Base-by-base conservation (phyloP, 1,140 invertebrate genomes). In the Bombus picipes region DNA sequence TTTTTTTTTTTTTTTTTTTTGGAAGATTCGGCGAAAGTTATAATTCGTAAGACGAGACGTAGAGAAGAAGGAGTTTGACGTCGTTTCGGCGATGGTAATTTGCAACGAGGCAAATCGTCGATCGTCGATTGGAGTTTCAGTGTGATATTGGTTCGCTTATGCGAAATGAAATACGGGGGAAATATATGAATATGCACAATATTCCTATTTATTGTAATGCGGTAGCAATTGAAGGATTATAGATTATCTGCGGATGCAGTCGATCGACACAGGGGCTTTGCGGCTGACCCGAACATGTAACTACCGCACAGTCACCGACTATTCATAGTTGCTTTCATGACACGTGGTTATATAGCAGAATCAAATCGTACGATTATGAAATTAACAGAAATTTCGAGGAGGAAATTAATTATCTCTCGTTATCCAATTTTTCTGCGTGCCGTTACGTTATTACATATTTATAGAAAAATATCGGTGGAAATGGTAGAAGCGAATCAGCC, bases 161-260 rank as follows among this genome's bases (percentile, higher is more conserved):
- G 65, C 53, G 32, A 57, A 41, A 72, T 73, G 79, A 73, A 41
- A 59, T 34, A 47, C 66, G 6, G 0, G n/a, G 2, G 41, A n/a
- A 37, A 59, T 37, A 39, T 75, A 66, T 75, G 39, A 66, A 75
- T 47, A 43, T 43, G 57, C 12, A 28, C 28, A n/a, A 32, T 76
- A 75, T 75, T 75, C 86, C 71, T 87, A 90, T 85, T 92, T 92
- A 89, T 90, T 89, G 91, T 93, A 93, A 93, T 94, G 92, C 91
- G 82, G 92, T 93, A 93, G 92, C 92, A 92, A 93, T 92, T 92
- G 90, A 90, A 91, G 92, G 91, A 93, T 93, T 94, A 94, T 70
- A 87, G 86, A 92, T 92, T 90, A 92, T 91, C 87, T 89, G 65
- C 81, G 85, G 79, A 74, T 81, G 71, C 70, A 85, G 68, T 41